Percentiles rank a stretch among this genome's conserved stretches.
phyloP scores from a whole-genome alignment of 2,888 invertebrate species.

The Parthenolecanium corni region DNA sequence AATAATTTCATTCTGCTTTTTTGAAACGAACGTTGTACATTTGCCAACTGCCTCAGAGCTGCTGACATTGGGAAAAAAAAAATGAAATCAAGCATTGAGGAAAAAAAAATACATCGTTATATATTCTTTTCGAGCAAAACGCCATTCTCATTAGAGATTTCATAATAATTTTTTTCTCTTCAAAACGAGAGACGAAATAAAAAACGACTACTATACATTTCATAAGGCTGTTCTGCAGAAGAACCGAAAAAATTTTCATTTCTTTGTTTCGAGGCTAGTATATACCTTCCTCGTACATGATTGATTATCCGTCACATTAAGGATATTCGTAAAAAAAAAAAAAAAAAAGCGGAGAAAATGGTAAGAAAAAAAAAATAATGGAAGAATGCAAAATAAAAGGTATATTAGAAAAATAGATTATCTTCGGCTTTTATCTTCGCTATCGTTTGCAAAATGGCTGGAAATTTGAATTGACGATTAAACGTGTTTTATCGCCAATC shows the following conservation, averaged over 20 bases:
- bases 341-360: too few species aligned
- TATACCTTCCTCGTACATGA: conserved; percentile 3
- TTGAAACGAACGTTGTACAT: too few species aligned
- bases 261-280: not conserved
- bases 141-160: conserved; percentile 17
- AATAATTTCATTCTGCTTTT: too few species aligned
- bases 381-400: not conserved
- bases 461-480: conserved; percentile 9
- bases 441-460: not conserved
- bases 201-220: not conserved
- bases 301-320: conserved; percentile 15
- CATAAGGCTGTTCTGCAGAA: not conserved
- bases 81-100: not conserved
- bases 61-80: too few species aligned
- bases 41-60: too few species aligned
- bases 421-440: not conserved
- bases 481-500: conserved; percentile 14
- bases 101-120: not conserved
- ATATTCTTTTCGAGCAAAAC: conserved; percentile 1
- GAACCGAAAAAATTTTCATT: conserved; percentile 5
- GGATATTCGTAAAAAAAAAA: conserved; percentile 3
- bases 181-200: not conserved
- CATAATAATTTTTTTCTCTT: conserved; percentile 1
- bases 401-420: conserved; percentile 18
- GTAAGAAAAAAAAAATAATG: too few species aligned